Percentiles rank a stretch among this genome's conserved stretches.
phyloP scores from a whole-genome alignment of 2,797 vertebrate species.

The Diplodus sargus region DNA sequence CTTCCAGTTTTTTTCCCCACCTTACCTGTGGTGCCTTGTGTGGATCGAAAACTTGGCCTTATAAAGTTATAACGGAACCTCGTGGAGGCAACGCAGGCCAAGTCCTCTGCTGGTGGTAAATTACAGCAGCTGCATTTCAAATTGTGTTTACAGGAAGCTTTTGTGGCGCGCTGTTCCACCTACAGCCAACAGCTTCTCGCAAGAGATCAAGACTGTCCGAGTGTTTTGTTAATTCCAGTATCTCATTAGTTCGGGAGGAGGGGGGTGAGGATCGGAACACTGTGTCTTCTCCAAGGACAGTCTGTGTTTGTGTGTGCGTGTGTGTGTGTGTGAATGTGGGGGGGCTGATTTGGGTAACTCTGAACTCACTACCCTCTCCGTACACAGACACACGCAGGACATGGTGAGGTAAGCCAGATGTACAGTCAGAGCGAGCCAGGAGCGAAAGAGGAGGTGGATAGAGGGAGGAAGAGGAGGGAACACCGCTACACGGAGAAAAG shows the following conservation, averaged over 20 bases:
- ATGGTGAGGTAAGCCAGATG: slow-evolving; percentile 73
- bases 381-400: slow-evolving; percentile 45
- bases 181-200: slow-evolving; percentile 56
- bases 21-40: slow-evolving; percentile 34
- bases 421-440: slow-evolving; percentile 54
- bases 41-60: slow-evolving; percentile 60
- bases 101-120: slow-evolving; percentile 66
- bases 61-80: slow-evolving; percentile 60
- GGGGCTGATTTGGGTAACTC: slow-evolving; percentile 48
- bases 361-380: slow-evolving; percentile 71
- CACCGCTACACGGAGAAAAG: background rate
- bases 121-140: slow-evolving; percentile 68
- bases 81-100: slow-evolving; percentile 20
- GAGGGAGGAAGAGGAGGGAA: slow-evolving; percentile 51
- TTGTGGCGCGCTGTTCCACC: slow-evolving; percentile 52
- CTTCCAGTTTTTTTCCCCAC: background rate
- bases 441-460: slow-evolving; percentile 46
- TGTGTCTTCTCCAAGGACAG: slow-evolving; percentile 70
- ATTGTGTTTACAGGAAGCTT: slow-evolving; percentile 73
- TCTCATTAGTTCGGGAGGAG: slow-evolving; percentile 66
- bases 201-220: slow-evolving; percentile 57
- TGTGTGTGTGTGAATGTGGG: slow-evolving; percentile 6
- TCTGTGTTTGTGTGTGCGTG: slow-evolving; percentile 1
- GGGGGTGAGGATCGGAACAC: slow-evolving; percentile 56
- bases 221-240: slow-evolving; percentile 71